phyloP scores from a whole-genome alignment of 2,113 vertebrate genomes.

The Ophthalmolycus amberensis region DNA sequence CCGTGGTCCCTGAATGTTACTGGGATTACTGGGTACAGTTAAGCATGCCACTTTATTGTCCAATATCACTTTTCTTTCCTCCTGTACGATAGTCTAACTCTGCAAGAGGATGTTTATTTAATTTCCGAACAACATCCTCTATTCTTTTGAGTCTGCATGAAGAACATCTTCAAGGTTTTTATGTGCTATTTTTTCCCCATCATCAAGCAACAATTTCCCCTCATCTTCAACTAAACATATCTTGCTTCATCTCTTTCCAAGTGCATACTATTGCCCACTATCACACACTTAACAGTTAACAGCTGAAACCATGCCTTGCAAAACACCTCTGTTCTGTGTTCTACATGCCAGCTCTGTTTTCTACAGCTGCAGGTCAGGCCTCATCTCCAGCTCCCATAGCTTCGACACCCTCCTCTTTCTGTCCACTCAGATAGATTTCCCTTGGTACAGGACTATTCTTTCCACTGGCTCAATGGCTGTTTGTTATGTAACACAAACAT shows the following conservation, averaged over 20 bases:
- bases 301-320: constrained; percentile 68
- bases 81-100: background rate
- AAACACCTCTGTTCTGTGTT: constrained; percentile 52
- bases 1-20: constrained; percentile 56
- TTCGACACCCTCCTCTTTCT: constrained; percentile 70
- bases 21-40: constrained; percentile 57
- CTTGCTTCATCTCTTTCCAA: constrained; percentile 16
- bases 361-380: constrained; percentile 49
- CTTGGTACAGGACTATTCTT: constrained; percentile 66
- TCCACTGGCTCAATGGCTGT: constrained; percentile 45
- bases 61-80: background rate
- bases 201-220: background rate
- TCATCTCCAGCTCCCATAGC: constrained; percentile 37
- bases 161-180: background rate
- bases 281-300: constrained; percentile 49
- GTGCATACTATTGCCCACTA: constrained; percentile 19
- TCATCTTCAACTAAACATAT: background rate
- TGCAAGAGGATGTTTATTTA: background rate
- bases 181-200: background rate
- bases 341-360: constrained; percentile 60
- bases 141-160: background rate
- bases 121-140: background rate
- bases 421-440: constrained; percentile 65
- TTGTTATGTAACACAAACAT: constrained; percentile 83
- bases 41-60: constrained; percentile 16